Evolutionary conservation across 2,113 vertebrate species (phyloP).

Genomic region (Colius striatus): DNA sequence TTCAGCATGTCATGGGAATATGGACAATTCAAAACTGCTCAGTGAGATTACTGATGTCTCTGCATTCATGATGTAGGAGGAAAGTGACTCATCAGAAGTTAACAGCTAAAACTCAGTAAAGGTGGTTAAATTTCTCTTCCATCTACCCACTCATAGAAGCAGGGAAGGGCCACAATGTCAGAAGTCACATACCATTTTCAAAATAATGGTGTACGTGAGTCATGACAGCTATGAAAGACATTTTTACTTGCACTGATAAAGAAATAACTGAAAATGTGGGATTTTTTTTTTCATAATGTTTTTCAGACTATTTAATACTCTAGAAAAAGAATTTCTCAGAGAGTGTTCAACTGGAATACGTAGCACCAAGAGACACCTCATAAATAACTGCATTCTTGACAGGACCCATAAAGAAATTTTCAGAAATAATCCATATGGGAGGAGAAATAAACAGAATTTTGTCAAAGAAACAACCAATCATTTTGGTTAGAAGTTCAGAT

Average conservation of each 20-base stretch:
- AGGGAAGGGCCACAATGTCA: neutral
- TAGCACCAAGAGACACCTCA: neutral
- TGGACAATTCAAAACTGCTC: neutral
- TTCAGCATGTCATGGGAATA: neutral
- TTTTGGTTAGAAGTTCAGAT: neutral
- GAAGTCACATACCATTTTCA: slow-evolving; percentile 49
- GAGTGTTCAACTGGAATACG: neutral
- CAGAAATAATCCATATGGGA: neutral
- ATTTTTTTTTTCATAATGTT: neutral
- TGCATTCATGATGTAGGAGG: neutral
- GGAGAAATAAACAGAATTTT: slow-evolving; percentile 15
- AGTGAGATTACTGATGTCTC: neutral
- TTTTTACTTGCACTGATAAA: slow-evolving; percentile 27
- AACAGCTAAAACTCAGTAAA: neutral
- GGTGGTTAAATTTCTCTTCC: neutral
- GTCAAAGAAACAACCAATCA: neutral
- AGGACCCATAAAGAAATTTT: neutral
- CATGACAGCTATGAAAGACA: slow-evolving; percentile 40
- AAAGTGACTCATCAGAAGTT: slow-evolving; percentile 1
- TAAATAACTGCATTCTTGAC: neutral
- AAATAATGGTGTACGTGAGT: slow-evolving; percentile 37
- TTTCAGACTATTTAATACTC: neutral
- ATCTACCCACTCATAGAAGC: neutral
- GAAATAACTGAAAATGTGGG: slow-evolving; percentile 3
- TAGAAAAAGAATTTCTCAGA: neutral